Conservation (phyloP, 2,888 invertebrate species). For the Brachyptera risi region DNA sequence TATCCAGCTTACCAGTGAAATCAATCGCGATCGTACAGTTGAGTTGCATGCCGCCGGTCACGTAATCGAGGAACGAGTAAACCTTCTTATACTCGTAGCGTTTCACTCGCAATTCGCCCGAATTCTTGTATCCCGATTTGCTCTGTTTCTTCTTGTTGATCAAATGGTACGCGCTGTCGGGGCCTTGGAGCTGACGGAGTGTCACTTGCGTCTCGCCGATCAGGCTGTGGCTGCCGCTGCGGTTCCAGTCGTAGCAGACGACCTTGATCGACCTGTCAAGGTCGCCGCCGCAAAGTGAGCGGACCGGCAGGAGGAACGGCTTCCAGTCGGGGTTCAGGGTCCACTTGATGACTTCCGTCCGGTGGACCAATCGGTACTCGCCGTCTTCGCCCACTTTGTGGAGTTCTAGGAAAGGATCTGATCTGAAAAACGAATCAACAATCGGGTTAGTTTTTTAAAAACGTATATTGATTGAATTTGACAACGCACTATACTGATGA, state of each 20-base stretch:
- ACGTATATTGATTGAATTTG: no score
- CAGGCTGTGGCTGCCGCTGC: conserved; percentile 47
- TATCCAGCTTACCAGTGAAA: conserved; percentile 45
- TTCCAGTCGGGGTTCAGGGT: conserved; percentile 53
- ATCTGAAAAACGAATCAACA: conserved; percentile 33
- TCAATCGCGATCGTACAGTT: conserved; percentile 49
- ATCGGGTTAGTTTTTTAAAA: no score
- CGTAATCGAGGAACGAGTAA: conserved; percentile 54
- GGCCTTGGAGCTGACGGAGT: conserved; percentile 44
- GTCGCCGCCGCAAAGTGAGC: conserved; percentile 51
- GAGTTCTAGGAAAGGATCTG: conserved; percentile 42
- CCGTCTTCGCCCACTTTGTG: conserved; percentile 46
- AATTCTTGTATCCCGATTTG: conserved; percentile 47
- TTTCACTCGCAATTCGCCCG: conserved; percentile 42
- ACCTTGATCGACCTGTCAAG: conserved; percentile 48
- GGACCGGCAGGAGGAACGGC: conserved; percentile 45
- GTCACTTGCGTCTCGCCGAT: conserved; percentile 49
- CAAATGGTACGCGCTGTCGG: conserved; percentile 41
- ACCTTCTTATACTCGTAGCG: conserved; percentile 37
- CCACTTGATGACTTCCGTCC: conserved; percentile 51
- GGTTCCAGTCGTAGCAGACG: conserved; percentile 51
- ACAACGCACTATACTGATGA: no score
- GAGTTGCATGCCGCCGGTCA: conserved; percentile 50
- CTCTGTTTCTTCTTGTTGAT: conserved; percentile 41
- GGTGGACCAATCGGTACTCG: conserved; percentile 48